Conservation (phyloP, 2,113 vertebrate species). For the Cynocephalus volans region DNA sequence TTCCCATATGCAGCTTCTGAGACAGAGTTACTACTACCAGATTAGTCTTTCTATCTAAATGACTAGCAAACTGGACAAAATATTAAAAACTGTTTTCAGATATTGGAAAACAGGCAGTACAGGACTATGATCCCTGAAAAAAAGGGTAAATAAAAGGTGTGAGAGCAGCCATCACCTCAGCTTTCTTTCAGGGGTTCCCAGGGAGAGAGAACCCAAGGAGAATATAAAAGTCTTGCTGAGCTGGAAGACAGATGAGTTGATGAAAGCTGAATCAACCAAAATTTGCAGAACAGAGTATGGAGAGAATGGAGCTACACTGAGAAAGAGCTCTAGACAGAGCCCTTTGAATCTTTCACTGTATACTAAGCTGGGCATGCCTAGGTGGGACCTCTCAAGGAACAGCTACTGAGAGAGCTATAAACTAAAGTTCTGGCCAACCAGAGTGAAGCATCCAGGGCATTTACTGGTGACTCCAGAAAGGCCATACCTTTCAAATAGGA, state of each 20-base stretch:
- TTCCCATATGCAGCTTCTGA: slow-evolving; percentile 55
- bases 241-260: neutral
- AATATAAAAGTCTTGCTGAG: neutral
- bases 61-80: slow-evolving; percentile 29
- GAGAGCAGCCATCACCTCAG: neutral
- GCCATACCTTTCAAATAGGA: neutral
- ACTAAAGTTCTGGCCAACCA: neutral
- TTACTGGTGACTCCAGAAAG: neutral
- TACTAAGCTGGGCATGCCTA: neutral
- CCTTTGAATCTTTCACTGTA: neutral
- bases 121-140: neutral
- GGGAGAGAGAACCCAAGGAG: neutral
- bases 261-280: neutral
- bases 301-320: neutral
- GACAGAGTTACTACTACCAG: slow-evolving; percentile 11
- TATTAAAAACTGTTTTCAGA: neutral
- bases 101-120: neutral
- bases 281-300: neutral
- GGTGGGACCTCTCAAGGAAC: neutral
- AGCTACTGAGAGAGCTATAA: neutral
- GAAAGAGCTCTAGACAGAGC: neutral
- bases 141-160: neutral
- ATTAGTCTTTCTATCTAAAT: slow-evolving; percentile 52
- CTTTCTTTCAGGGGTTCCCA: neutral
- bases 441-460: neutral